Base-by-base conservation (phyloP, 2,113 vertebrate species). In the Campylorhamphus procurvoides region DNA sequence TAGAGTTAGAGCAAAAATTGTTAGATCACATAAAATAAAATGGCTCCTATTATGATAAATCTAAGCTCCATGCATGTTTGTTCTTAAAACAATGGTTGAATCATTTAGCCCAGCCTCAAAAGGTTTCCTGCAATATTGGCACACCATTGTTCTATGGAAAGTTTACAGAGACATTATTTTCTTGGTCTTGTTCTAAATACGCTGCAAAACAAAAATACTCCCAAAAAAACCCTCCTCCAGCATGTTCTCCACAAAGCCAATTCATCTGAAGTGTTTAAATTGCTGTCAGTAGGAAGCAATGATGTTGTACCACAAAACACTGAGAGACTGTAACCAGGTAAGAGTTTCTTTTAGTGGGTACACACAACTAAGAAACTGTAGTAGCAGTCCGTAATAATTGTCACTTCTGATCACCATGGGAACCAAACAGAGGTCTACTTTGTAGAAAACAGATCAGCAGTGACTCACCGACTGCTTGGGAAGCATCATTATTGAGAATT, bases 391-490 rank as follows among this genome's bases (percentile, higher is more conserved):
- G 14, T 67, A 94, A 90, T 92, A 92, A 96, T 42, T 96, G 94
- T 92, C 69, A 75, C 60, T 95, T 94, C 80, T 93, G 73, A 96
- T 96, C 86, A 81, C 96, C 90, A 93, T 95, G 94, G 96, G 85
- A 96, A 96, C 96, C 56, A 93, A 93, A 90, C 31, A 75, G 92
- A 84, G 52, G 83, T 94, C 86, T 97, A 4, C 85, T 94, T 63
- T 86, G 83, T 79, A 92, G 92, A 88, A 96, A 94, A 94, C 92
- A 94, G 90, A 94, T 87, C 94, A 93, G 88, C 78, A 90, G 85
- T 96, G 96, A 97, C 86, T 97, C 96, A 96, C 77, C 0, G 1
- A 39, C 62, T 79, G 69, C 94, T 93, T 49, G 62, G 68, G 83
- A 92, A 90, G 93, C 31, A 75, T 28, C 47, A 94, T 90, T 94